Percentiles rank a stretch among this genome's conserved stretches.
phyloP scores from a whole-genome alignment of 2,113 vertebrate species.

The Nansenia antarctica region DNA sequence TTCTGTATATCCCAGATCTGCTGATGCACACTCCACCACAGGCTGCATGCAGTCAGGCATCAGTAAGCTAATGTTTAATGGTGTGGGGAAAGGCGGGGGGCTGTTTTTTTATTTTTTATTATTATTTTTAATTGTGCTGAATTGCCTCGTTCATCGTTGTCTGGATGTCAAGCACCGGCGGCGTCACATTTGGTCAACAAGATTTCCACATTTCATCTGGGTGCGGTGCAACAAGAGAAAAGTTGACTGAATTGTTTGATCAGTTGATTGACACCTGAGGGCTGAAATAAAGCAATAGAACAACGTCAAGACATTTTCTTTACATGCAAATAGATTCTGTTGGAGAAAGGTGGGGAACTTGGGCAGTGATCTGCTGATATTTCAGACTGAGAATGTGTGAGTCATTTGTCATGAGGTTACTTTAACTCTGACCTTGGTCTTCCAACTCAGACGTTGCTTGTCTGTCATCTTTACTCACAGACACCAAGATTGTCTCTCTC shows the following conservation, averaged over 20 bases:
- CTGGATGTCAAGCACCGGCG: not conserved
- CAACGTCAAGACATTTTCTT: too few species aligned
- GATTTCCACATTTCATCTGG: too few species aligned
- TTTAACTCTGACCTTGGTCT: too few species aligned
- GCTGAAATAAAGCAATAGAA: too few species aligned
- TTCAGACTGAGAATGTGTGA: too few species aligned
- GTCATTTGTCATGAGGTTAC: too few species aligned
- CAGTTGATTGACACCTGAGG: not conserved
- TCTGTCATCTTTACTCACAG: too few species aligned
- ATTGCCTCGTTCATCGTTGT: constrained; percentile 18
- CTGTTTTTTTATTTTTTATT: constrained; percentile 17
- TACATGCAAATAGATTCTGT: too few species aligned
- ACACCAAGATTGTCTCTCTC: too few species aligned
- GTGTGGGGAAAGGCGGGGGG: not conserved
- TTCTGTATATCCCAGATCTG: constrained; percentile 42
- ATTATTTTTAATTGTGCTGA: constrained; percentile 24
- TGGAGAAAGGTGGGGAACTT: too few species aligned
- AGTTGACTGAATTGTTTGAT: not conserved
- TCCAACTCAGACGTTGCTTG: too few species aligned
- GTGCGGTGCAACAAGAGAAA: not conserved
- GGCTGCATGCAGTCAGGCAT: constrained; percentile 35
- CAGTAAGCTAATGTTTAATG: constrained; percentile 33
- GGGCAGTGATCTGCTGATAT: too few species aligned
- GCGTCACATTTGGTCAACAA: not conserved
- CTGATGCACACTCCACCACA: constrained; percentile 37